These are phyloP conservation scores for Pampus argenteus DNA, from an alignment of 2,797 vertebrate species.

Conservation along the genomic window DNA sequence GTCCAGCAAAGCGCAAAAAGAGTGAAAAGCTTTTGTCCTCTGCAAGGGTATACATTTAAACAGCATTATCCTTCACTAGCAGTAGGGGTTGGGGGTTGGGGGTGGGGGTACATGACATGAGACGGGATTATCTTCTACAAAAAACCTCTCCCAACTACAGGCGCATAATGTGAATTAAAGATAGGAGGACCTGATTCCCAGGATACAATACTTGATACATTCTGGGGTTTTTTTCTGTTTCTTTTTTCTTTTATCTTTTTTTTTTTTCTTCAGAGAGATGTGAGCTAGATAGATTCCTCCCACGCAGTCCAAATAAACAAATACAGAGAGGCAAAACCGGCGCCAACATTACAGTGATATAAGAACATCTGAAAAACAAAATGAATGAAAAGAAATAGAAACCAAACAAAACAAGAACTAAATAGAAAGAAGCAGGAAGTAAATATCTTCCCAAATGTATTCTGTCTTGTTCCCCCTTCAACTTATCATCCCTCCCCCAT, in stretches of 20 bases:
- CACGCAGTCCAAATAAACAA: conserved; percentile 85
- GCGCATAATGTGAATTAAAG: conserved; percentile 66
- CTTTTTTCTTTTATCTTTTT: conserved; percentile 22
- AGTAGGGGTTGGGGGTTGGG: too few relatives aligned
- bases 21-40: conserved; percentile 88
- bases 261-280: conserved; percentile 54
- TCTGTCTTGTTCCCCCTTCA: conserved; percentile 37
- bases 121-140: too few relatives aligned
- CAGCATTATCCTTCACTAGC: conserved; percentile 75
- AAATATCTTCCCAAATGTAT: conserved; percentile 56
- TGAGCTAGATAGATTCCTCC: conserved; percentile 83
- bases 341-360: conserved; percentile 80
- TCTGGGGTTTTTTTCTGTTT: too few relatives aligned
- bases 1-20: conserved; percentile 92
- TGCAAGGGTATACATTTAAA: conserved; percentile 80
- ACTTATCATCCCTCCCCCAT: conserved; percentile 1
- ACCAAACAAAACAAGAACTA: conserved; percentile 52
- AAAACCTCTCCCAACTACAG: conserved; percentile 42
- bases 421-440: conserved; percentile 52
- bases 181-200: conserved; percentile 80
- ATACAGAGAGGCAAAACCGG: conserved; percentile 83
- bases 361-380: conserved; percentile 71
- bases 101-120: too few relatives aligned
- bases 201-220: conserved; percentile 79
- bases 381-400: conserved; percentile 61